Evolutionary conservation across 2,797 vertebrate species (phyloP).

Genomic region (Scomberomorus guttatus): DNA sequence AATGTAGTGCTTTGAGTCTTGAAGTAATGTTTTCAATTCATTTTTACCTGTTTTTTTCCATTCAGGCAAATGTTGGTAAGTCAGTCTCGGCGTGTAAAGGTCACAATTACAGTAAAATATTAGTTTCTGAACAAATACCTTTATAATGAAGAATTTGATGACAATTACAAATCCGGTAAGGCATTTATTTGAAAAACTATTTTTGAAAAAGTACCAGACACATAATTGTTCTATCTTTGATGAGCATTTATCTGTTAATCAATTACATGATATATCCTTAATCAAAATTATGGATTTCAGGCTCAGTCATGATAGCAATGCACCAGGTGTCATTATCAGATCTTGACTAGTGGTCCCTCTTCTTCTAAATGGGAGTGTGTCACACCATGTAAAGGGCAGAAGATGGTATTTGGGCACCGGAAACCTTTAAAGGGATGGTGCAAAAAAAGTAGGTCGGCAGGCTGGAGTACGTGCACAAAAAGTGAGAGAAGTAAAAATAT

Average conservation of each 20-base stretch:
- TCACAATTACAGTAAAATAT: neutral
- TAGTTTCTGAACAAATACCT: neutral
- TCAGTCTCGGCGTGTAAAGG: neutral
- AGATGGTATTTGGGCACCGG: no score
- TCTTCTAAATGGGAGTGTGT: neutral
- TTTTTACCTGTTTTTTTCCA: neutral
- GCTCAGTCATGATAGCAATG: neutral
- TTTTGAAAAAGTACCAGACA: neutral
- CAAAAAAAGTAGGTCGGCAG: no score
- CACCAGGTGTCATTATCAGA: neutral
- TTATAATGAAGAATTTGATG: neutral
- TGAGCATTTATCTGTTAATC: neutral
- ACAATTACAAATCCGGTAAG: no score
- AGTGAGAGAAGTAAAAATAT: no score
- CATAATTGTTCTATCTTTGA: no score
- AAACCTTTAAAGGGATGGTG: no score
- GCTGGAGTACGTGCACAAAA: no score
- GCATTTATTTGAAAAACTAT: neutral
- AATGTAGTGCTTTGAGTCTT: constrained; percentile 33
- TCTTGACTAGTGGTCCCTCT: neutral
- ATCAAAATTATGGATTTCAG: neutral
- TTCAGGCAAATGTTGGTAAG: neutral
- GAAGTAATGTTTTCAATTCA: constrained; percentile 16
- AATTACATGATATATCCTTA: no score
- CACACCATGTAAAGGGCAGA: no score